Percentiles rank a stretch among this genome's conserved stretches.
Evolutionary conservation across 2,888 invertebrate genomes (phyloP).

Genomic region (Asteroscopus sphinx): DNA sequence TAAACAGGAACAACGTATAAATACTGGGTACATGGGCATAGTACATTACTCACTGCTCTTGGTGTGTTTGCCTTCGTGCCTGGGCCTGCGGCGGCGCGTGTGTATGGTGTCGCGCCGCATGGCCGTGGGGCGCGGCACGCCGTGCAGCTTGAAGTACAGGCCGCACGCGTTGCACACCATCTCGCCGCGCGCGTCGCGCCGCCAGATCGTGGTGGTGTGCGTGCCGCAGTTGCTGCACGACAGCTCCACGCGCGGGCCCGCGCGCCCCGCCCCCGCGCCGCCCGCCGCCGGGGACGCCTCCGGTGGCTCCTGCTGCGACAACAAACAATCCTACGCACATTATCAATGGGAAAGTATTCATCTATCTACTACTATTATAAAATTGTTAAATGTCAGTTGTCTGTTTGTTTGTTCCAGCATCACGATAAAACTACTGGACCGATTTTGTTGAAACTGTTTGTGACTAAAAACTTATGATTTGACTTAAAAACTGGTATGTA

Average conservation of each 20-base stretch:
- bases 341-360: too few species aligned
- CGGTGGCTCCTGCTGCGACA: conserved; percentile 63
- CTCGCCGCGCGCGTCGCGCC: conserved; percentile 98
- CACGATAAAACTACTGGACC: too few species aligned
- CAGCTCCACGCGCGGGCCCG: conserved; percentile 92
- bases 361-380: too few species aligned
- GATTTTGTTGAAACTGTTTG: too few species aligned
- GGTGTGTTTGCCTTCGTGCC: conserved; percentile 91
- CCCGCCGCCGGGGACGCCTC: conserved; percentile 55
- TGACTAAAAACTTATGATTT: too few species aligned
- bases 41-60: conserved; percentile 82
- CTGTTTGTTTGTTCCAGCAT: too few species aligned
- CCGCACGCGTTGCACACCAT: conserved; percentile 99
- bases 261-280: conserved; percentile 37
- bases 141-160: conserved; percentile 98
- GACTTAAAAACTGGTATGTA: too few species aligned
- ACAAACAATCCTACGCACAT: not conserved
- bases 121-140: conserved; percentile 97
- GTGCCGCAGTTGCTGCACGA: conserved; percentile 99
- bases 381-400: too few species aligned
- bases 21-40: not conserved
- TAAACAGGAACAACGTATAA: too few species aligned
- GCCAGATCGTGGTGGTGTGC: conserved; percentile 99
- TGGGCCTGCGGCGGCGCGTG: conserved; percentile 96
- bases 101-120: conserved; percentile 99